Evolutionary conservation across 2,113 vertebrate species (phyloP).

Genomic region (Corydoras sp.): DNA sequence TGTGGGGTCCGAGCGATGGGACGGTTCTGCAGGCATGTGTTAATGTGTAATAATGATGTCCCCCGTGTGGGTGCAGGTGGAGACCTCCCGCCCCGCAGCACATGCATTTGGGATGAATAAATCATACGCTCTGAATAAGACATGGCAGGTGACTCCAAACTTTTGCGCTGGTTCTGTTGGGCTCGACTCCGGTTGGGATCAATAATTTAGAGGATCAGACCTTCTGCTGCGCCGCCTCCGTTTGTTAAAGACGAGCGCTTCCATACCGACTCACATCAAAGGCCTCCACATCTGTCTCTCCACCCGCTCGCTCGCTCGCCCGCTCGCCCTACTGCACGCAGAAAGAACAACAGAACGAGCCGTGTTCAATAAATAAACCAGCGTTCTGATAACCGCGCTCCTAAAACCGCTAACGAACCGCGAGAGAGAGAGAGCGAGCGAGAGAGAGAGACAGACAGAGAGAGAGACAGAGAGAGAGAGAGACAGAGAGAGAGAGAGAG

Average conservation of each 20-base stretch:
- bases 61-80: background rate
- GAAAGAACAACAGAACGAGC: too few species aligned
- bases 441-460: background rate
- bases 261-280: too few species aligned
- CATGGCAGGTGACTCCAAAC: background rate
- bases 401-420: background rate
- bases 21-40: too few species aligned
- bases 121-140: background rate
- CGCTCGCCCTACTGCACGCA: too few species aligned
- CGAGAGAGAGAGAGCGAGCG: background rate
- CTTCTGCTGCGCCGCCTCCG: background rate
- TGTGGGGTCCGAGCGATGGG: too few species aligned
- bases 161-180: background rate
- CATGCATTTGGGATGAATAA: background rate
- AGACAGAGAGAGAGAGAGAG: background rate
- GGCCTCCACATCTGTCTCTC: too few species aligned
- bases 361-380: background rate
- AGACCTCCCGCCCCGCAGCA: background rate
- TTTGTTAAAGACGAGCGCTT: background rate
- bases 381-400: background rate
- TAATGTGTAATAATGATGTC: too few species aligned
- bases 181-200: background rate
- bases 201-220: background rate
- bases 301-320: too few species aligned
- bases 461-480: background rate